Conservation (phyloP, 2,797 vertebrate species). For the Alca torda region DNA sequence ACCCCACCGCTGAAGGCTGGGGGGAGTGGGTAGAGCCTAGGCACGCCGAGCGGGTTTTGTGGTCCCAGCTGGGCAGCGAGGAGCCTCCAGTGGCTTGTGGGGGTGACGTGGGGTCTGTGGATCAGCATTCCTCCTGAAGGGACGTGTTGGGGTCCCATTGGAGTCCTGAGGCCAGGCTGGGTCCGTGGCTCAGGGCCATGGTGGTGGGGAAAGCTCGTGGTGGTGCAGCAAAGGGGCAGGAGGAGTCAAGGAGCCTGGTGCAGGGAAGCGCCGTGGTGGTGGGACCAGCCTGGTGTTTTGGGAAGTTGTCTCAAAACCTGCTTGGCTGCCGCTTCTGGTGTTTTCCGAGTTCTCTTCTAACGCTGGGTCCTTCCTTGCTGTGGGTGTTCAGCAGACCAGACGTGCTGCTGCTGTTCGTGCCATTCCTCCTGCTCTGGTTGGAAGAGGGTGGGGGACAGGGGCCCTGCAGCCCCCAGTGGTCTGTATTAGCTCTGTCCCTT, state of each 20-base stretch:
- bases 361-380: not conserved
- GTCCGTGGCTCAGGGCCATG: not conserved
- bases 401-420: accelerated
- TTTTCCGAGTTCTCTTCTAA: not conserved
- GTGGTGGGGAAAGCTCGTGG: not conserved
- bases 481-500: not conserved
- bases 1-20: not conserved
- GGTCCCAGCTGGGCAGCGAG: not conserved
- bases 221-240: not conserved
- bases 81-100: accelerated
- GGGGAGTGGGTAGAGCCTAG: not conserved
- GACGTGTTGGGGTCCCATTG: not conserved
- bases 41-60: not conserved
- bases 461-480: not conserved
- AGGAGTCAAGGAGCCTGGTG: not conserved
- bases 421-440: not conserved
- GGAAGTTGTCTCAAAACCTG: not conserved
- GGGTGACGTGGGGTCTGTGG: not conserved
- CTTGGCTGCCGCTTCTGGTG: not conserved
- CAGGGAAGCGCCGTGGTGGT: not conserved
- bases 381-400: not conserved
- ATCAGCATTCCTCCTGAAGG: not conserved
- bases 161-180: not conserved
- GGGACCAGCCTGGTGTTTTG: not conserved
- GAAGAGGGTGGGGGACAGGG: not conserved